Conservation (phyloP, 2,888 invertebrate species). For the Acanthosoma haemorrhoidale region DNA sequence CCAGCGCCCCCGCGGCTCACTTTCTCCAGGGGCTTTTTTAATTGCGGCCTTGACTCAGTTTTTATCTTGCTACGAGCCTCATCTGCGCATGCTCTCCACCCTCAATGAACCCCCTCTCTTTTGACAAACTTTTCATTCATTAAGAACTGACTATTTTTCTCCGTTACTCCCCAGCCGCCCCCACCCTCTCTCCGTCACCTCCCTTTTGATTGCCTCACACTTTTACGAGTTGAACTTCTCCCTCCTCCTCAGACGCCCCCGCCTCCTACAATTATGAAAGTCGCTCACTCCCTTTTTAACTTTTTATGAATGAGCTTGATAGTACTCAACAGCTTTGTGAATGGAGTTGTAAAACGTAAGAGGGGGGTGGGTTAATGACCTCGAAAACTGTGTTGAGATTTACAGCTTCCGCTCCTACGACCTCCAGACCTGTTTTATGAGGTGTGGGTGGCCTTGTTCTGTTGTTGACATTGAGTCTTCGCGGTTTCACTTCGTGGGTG, state of each 20-base stretch:
- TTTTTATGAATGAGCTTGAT: constrained; percentile 32
- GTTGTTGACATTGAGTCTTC: no score
- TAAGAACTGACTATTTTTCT: constrained; percentile 33
- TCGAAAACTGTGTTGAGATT: constrained; percentile 13
- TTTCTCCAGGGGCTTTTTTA: constrained; percentile 35
- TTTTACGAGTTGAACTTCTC: constrained; percentile 30
- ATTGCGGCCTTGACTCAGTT: constrained; percentile 41
- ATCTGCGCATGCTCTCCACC: background rate
- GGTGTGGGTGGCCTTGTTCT: background rate
- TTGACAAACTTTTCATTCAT: constrained; percentile 38
- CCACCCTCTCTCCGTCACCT: constrained; percentile 31
- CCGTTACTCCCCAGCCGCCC: constrained; percentile 42
- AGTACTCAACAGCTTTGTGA: background rate
- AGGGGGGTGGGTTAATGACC: constrained; percentile 14
- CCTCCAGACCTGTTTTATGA: background rate
- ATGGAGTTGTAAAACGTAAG: constrained; percentile 23
- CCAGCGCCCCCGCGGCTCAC: background rate
- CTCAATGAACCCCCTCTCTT: constrained; percentile 30
- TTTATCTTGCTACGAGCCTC: constrained; percentile 31
- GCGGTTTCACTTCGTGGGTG: no score
- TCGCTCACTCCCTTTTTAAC: constrained; percentile 32
- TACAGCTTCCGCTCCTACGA: background rate
- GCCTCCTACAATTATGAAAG: constrained; percentile 34
- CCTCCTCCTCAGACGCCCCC: constrained; percentile 18
- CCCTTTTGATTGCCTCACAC: constrained; percentile 32